Percentiles rank a stretch among this genome's conserved stretches.
These are phyloP conservation scores for Tetramorium simillimum DNA, from an alignment of 1,140 invertebrate genomes.

Conservation along the genomic window DNA sequence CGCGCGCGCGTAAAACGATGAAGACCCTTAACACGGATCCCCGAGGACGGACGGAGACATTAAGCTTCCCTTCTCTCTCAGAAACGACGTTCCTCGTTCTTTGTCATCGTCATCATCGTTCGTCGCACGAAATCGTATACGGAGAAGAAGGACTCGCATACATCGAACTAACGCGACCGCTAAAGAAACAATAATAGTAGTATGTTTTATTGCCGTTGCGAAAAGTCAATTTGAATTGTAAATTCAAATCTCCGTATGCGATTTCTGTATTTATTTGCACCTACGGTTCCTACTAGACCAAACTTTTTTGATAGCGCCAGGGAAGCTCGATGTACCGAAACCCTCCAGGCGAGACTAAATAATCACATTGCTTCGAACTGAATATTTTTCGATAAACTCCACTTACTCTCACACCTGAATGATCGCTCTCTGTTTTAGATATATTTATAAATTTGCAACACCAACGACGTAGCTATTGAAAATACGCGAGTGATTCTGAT, in stretches of 20 bases:
- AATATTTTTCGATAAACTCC: slow-evolving; percentile 29
- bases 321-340: slow-evolving; percentile 14
- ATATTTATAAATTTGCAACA: slow-evolving; percentile 38
- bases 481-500: neutral
- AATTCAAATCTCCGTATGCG: slow-evolving; percentile 38
- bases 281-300: slow-evolving; percentile 58
- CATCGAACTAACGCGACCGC: neutral
- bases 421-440: slow-evolving; percentile 31
- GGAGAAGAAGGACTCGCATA: neutral
- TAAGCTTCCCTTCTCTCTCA: neutral
- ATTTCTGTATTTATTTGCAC: slow-evolving; percentile 22
- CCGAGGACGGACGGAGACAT: neutral
- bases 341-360: slow-evolving; percentile 10
- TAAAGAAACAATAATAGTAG: slow-evolving; percentile 23
- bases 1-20: neutral
- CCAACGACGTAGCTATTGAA: neutral
- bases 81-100: slow-evolving; percentile 10
- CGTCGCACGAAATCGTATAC: slow-evolving; percentile 25
- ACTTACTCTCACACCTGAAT: neutral
- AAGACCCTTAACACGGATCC: slow-evolving; percentile 50
- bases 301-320: slow-evolving; percentile 31
- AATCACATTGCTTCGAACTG: slow-evolving; percentile 16
- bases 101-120: slow-evolving; percentile 30
- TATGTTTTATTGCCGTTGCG: slow-evolving; percentile 33
- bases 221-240: slow-evolving; percentile 13